Base-by-base conservation (phyloP, 2,797 vertebrate genomes). In the Gambelia wislizenii region DNA sequence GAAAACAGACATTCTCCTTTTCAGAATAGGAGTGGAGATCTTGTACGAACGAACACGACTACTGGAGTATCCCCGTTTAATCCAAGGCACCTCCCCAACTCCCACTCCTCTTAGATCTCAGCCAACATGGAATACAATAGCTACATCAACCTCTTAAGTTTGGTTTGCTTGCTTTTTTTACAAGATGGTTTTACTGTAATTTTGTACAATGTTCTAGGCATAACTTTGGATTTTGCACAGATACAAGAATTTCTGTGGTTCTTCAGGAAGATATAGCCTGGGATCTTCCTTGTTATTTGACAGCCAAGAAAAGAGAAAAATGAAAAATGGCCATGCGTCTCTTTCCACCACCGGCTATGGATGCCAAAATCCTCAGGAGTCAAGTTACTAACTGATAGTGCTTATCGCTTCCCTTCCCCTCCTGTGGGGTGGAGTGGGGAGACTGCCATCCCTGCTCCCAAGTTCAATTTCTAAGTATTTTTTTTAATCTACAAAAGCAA, bases 201-300 rank as follows among this genome's bases (percentile, higher is more conserved):
- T 93, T 93, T 44, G 77, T 95, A 94, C 94, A 95, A 95, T 93
- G 91, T 94, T 74, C 14, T 92, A 94, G 95, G 95, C 90, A 94
- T 94, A 12, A 95, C 93, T 95, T 95, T 95, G 94, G 95, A 94
- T 95, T 95, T 91, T 89, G 93, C 95, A 95, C 72, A 95, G 92
- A 95, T 79, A 93, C 95, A 93, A 95, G 91, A 95, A 22, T 25
- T 33, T 42, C 20, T 6, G 91, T 92, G 92, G 91, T 88, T 94
- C 89, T 93, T 93, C 91, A 95, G 93, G 95, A 95, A 92, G 88
- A 76, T 56, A 86, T 87, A 89, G 90, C 89, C 91, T 91, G 94
- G n/a, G 95, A 92, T 90, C 87, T 86, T 36, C 30, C n/a, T 1
- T 76, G 75, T 87, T 83, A 84, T 80, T 87, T 90, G 67, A 56